Evolutionary conservation across 2,797 vertebrate species (phyloP).

Genomic region (Cossypha heuglini): DNA sequence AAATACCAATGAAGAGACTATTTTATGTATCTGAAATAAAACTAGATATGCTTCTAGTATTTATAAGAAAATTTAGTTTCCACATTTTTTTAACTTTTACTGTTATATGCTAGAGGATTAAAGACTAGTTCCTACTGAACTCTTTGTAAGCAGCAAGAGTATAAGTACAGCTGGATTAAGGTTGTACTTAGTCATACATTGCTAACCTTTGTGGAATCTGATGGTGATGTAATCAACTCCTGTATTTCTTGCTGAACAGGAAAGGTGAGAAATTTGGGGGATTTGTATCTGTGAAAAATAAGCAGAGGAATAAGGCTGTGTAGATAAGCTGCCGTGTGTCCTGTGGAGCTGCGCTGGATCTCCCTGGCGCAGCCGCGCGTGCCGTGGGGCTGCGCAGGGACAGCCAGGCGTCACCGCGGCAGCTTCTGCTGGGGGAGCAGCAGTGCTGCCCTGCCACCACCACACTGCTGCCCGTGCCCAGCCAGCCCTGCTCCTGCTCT

Average conservation of each 20-base stretch:
- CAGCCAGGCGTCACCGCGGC: not conserved
- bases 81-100: not conserved
- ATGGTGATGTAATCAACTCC: slow-evolving; percentile 38
- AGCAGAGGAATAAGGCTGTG: slow-evolving; percentile 8
- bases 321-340: not conserved
- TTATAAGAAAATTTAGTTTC: not conserved
- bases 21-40: not conserved
- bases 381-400: not conserved
- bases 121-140: not conserved
- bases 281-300: slow-evolving; percentile 62
- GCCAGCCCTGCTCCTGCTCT: not conserved
- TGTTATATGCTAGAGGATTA: not conserved
- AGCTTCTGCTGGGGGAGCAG: not conserved
- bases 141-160: not conserved
- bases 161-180: not conserved
- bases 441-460: fast-evolving
- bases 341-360: not conserved
- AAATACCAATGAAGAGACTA: not conserved
- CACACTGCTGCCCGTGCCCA: not conserved
- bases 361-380: not conserved
- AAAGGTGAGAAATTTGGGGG: slow-evolving; percentile 67
- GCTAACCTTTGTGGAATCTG: slow-evolving; percentile 49
- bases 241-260: slow-evolving; percentile 72
- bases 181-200: slow-evolving; percentile 8
- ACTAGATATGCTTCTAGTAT: not conserved